These are phyloP conservation scores for Podilymbus podiceps DNA, from an alignment of 2,113 vertebrate species.

Conservation along the genomic window DNA sequence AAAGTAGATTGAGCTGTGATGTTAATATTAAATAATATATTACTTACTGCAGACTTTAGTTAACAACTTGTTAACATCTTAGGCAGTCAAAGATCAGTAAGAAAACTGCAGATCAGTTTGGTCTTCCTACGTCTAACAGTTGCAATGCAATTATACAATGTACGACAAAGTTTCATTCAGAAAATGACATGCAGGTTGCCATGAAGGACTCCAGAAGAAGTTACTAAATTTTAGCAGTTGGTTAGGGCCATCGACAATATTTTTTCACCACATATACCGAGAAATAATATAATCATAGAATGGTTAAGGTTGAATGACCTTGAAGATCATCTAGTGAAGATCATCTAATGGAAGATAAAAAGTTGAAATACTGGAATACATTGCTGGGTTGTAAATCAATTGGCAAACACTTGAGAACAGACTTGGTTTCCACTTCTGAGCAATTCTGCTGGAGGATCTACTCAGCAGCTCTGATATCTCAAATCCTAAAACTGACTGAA, in stretches of 20 bases:
- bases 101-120: not conserved
- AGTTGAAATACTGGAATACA: not conserved
- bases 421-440: not conserved
- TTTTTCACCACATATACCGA: not conserved
- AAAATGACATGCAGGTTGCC: not conserved
- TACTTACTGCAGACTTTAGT: not conserved
- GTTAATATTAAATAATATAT: not conserved
- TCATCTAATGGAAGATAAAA: not conserved
- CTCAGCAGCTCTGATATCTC: not conserved
- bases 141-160: not conserved
- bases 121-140: not conserved
- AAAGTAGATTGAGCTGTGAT: not conserved
- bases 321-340: too few relatives aligned
- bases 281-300: not conserved
- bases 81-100: not conserved
- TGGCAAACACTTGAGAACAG: not conserved
- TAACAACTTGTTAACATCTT: not conserved
- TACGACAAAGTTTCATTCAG: not conserved
- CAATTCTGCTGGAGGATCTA: not conserved
- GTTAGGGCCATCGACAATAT: not conserved
- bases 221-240: not conserved
- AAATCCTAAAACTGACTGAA: not conserved
- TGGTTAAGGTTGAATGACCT: too few relatives aligned
- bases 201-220: not conserved
- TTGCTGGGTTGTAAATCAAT: not conserved